phyloP scores from a whole-genome alignment of 30 jellyfish, hydroid and myxozoan species.

The Aurelia aurita region DNA sequence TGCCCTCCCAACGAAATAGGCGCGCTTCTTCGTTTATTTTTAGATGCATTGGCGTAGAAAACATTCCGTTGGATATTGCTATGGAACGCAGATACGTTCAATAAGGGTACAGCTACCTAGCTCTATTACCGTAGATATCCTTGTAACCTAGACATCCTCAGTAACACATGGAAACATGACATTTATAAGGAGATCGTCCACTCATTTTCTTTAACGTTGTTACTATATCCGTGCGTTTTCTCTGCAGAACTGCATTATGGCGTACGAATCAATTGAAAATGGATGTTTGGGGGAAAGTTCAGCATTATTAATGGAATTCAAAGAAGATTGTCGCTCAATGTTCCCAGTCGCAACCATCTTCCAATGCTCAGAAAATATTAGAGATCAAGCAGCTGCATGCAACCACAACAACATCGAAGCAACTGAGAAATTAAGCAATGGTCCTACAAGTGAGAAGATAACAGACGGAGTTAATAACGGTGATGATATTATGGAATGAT shows the following conservation, averaged over 20 bases:
- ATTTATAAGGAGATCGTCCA: too few relatives aligned
- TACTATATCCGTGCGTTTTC: too few relatives aligned
- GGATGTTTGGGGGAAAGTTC: conserved; percentile 48
- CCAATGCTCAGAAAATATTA: neutral
- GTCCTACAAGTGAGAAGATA: neutral
- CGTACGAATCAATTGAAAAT: conserved; percentile 21
- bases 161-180: too few relatives aligned
- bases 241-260: conserved; percentile 29
- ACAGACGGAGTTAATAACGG: neutral
- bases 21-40: too few relatives aligned
- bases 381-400: neutral
- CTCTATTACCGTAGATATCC: too few relatives aligned
- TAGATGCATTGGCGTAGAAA: too few relatives aligned
- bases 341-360: conserved; percentile 54
- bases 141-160: too few relatives aligned
- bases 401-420: conserved; percentile 9
- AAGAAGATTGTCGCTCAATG: conserved; percentile 11
- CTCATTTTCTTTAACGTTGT: too few relatives aligned
- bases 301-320: conserved; percentile 14
- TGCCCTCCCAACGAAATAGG: too few relatives aligned
- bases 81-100: too few relatives aligned
- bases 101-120: too few relatives aligned
- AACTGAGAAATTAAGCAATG: conserved; percentile 1
- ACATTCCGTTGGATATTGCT: too few relatives aligned
- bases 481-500: neutral